These are phyloP conservation scores for Mesocentrotus franciscanus DNA, from an alignment of 53 echinoderm and acorn worm species.

Conservation along the genomic window DNA sequence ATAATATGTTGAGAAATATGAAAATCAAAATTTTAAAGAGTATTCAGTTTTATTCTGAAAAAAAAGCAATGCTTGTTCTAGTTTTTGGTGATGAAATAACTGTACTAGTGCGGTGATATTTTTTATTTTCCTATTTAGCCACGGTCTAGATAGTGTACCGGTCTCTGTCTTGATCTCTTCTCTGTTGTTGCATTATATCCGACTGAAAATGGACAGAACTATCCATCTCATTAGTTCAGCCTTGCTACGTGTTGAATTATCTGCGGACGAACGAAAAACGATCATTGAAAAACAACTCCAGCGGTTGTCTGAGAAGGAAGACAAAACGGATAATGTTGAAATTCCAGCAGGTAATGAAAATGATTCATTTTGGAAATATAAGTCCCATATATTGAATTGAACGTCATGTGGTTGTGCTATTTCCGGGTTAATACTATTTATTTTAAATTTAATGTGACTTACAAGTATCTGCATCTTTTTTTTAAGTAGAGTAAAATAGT, in stretches of 20 bases:
- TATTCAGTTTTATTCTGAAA: too few species aligned
- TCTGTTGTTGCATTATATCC: too few species aligned
- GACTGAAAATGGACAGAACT: slow-evolving; percentile 13
- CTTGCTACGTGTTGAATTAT: slow-evolving; percentile 8
- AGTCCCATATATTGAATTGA: neutral
- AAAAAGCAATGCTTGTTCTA: too few species aligned
- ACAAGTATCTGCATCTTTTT: neutral
- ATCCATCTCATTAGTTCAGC: slow-evolving; percentile 13
- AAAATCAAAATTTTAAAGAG: too few species aligned
- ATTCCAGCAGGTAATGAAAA: slow-evolving; percentile 15
- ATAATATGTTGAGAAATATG: too few species aligned
- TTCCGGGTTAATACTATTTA: neutral
- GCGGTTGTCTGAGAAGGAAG: neutral
- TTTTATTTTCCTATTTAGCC: too few species aligned
- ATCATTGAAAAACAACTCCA: slow-evolving; percentile 24
- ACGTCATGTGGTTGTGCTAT: neutral
- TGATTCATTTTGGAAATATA: neutral
- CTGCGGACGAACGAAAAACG: neutral
- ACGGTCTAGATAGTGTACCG: too few species aligned
- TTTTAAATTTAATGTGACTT: neutral
- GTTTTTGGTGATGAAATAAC: too few species aligned
- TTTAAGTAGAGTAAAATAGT: too few species aligned
- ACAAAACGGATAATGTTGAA: neutral
- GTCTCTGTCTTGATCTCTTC: too few species aligned
- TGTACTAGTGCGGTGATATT: too few species aligned